phyloP scores from a whole-genome alignment of 2,113 vertebrate species.

The Dryoscopus gambensis region DNA sequence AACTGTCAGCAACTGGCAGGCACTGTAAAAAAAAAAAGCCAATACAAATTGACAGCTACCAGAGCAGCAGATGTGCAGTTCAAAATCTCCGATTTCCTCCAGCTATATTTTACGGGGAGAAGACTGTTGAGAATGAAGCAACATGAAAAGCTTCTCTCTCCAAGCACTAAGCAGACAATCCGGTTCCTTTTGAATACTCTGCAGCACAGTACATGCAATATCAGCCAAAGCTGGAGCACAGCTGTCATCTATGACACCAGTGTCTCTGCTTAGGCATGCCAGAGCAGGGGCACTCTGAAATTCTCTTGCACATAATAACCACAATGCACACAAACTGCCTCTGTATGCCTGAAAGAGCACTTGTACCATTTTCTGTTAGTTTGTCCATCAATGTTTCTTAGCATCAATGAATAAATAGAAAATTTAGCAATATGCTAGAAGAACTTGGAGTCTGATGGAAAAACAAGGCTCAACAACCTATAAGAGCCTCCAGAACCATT shows the following conservation, averaged over 20 bases:
- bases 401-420: not conserved
- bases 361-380: not conserved
- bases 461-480: not conserved
- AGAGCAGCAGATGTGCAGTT: not conserved
- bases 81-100: not conserved
- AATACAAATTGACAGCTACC: not conserved
- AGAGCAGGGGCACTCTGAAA: not conserved
- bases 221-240: not conserved
- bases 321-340: not conserved
- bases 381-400: not conserved
- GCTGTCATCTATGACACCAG: not conserved
- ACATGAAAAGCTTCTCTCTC: not conserved
- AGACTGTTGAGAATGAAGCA: not conserved
- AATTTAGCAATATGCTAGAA: not conserved
- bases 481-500: not conserved
- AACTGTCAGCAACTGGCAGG: not conserved
- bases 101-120: not conserved
- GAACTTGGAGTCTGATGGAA: not conserved
- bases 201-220: not conserved
- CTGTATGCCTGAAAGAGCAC: not conserved
- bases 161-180: not conserved
- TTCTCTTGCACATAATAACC: not conserved
- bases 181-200: not conserved
- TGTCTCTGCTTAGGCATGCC: not conserved
- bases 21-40: not conserved